These are phyloP conservation scores for Cottoperca gobio DNA, from an alignment of 2,797 vertebrate species.

Conservation along the genomic window DNA sequence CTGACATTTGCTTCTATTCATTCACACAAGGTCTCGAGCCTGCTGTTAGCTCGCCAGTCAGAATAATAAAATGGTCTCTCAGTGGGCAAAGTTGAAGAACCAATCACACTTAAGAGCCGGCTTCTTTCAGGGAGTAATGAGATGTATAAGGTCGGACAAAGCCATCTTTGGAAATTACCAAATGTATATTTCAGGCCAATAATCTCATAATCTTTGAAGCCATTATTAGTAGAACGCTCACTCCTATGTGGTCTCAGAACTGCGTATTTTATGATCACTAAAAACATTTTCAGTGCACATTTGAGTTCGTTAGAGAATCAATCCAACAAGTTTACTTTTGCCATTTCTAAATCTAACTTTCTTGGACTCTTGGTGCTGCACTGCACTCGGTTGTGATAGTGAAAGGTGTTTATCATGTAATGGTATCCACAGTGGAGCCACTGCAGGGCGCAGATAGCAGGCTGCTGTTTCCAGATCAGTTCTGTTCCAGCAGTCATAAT, in stretches of 20 bases:
- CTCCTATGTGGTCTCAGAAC: conserved; percentile 3
- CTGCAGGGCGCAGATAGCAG: conserved; percentile 79
- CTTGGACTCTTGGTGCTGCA: conserved; percentile 54
- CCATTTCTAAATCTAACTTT: conserved; percentile 69
- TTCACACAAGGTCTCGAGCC: conserved; percentile 65
- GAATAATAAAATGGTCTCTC: conserved; percentile 56
- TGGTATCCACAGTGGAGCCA: conserved; percentile 82
- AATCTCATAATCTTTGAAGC: neutral
- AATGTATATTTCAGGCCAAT: conserved; percentile 6
- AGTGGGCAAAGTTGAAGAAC: conserved; percentile 42
- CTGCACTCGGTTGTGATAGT: conserved; percentile 67
- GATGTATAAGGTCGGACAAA: conserved; percentile 25
- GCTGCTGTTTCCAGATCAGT: conserved; percentile 78
- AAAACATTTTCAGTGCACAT: conserved; percentile 1
- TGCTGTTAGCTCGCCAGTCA: conserved; percentile 67
- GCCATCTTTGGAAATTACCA: conserved; percentile 24
- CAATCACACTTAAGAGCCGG: conserved; percentile 52
- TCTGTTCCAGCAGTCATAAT: conserved; percentile 79
- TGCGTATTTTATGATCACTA: neutral
- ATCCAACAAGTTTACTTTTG: conserved; percentile 61
- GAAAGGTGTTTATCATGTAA: conserved; percentile 82
- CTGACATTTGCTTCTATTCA: conserved; percentile 77
- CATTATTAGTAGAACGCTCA: conserved; percentile 12
- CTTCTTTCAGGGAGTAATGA: conserved; percentile 26
- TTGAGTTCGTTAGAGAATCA: conserved; percentile 30